Evolutionary conservation across 2,113 vertebrate species (phyloP), one percentile per base, ranked within the genome.

Genomic region (Origma solitaria): DNA sequence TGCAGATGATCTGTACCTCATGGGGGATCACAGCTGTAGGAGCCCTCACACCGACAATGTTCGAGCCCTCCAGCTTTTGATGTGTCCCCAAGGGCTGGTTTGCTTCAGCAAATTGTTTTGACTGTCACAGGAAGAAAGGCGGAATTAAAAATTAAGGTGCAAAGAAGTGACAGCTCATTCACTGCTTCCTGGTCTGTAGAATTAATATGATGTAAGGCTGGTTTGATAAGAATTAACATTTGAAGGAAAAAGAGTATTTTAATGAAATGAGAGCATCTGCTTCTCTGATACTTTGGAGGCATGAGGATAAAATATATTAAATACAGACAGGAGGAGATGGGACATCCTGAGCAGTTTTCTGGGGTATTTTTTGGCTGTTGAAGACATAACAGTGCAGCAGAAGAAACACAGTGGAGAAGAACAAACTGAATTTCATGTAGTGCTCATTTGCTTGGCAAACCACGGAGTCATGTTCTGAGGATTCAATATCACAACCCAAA

Each of bases 301-400:
- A 16, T 1, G 5, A 1, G 2, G 4, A 24, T 85, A 79, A 66
- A 21, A 77, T 57, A 28, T 28, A 54, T 5, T 28, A 69, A 75
- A 17, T 35, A 40, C 10, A 68, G 14, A 37, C 19, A 51, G 35
- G 31, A 82, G 14, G 30, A 66, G 15, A 18, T 27, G 60, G 45
- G 10, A 38, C 42, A 30, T 20, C 35, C 42, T 78, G 22, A 60
- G 3, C 28, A 42, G 6, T 31, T 75, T 89, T 37, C 28, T 30
- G 0, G 50, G 8, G 2, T 0, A 0, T 8, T 54, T 84, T 89
- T 62, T 45, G 10, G 8, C 33, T 76, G 9, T 22, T 65, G 64
- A 53, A 95, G 62, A 47, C 21, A 10, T 23, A 65, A 44, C n/a
- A 44, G 44, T 37, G n/a, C 7, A 72, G 40, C 18, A 7, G 5